These are phyloP conservation scores for Acleris holmiana DNA, from an alignment of 2,888 invertebrate species.

Conservation along the genomic window DNA sequence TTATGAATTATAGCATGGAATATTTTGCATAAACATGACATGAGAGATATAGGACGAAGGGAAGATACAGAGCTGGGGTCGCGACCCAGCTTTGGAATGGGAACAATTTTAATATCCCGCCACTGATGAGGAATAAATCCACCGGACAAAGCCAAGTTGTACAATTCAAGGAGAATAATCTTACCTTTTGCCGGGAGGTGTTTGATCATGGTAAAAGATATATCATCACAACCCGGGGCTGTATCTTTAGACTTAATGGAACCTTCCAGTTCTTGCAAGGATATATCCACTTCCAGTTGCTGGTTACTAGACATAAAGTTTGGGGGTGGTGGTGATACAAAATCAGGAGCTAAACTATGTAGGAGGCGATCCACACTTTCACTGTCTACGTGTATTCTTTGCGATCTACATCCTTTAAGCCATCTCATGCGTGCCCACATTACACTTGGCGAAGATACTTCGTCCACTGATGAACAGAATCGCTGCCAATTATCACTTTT, in stretches of 20 bases:
- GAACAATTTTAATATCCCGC: constrained; percentile 8
- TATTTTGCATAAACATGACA: constrained; percentile 36
- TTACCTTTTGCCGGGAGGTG: constrained; percentile 33
- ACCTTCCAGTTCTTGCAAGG: constrained; percentile 27
- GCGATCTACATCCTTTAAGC: constrained; percentile 37
- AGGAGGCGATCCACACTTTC: constrained; percentile 12
- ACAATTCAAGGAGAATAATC: constrained; percentile 17
- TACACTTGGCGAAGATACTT: constrained; percentile 19
- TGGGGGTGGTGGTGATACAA: constrained; percentile 8
- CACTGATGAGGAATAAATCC: constrained; percentile 18
- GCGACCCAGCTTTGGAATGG: constrained; percentile 12
- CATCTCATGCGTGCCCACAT: constrained; percentile 41
- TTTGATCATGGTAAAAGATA: constrained; percentile 37
- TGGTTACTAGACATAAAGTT: constrained; percentile 9
- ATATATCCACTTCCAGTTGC: constrained; percentile 8
- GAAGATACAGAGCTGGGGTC: not conserved
- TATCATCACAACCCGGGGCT: constrained; percentile 25
- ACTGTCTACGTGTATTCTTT: constrained; percentile 3
- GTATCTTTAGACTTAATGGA: constrained; percentile 33
- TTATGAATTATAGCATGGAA: constrained; percentile 31
- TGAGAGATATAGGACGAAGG: not conserved
- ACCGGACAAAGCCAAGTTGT: constrained; percentile 15
- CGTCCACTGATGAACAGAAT: constrained; percentile 36
- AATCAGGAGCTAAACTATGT: constrained; percentile 26
- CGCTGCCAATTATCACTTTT: constrained; percentile 23